Conservation (phyloP, 2,797 vertebrate genomes). For the Echeneis naucrates region DNA sequence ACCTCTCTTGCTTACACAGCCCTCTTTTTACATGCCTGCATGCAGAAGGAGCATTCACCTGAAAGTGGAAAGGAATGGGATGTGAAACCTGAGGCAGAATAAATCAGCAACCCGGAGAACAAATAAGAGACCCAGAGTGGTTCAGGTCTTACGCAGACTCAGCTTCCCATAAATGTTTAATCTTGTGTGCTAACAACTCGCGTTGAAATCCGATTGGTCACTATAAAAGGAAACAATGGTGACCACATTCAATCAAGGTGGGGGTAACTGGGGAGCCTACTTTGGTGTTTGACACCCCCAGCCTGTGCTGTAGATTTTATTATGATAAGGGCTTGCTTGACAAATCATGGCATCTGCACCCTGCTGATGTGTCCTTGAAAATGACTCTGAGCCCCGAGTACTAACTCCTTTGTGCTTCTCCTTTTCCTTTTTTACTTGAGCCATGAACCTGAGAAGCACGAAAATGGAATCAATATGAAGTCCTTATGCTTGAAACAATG, state of each 20-base stretch:
- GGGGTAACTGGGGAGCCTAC: conserved; percentile 10
- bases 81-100: conserved; percentile 44
- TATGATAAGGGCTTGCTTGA: conserved; percentile 25
- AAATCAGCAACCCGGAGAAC: conserved; percentile 34
- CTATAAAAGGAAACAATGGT: conserved; percentile 34
- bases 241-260: conserved; percentile 41
- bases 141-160: conserved; percentile 34
- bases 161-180: conserved; percentile 54
- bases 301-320: conserved; percentile 13
- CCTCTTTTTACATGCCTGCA: conserved; percentile 62
- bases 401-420: conserved; percentile 5
- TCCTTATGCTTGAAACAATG: conserved; percentile 22
- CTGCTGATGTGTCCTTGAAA: conserved; percentile 41
- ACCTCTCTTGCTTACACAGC: conserved; percentile 46
- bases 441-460: conserved; percentile 11
- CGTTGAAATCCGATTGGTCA: conserved; percentile 34
- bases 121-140: conserved; percentile 37
- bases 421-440: conserved; percentile 26
- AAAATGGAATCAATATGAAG: conserved; percentile 23
- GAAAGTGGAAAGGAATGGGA: conserved; percentile 61
- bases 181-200: conserved; percentile 39
- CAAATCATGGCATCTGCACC: conserved; percentile 32
- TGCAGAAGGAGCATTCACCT: conserved; percentile 67
- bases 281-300: conserved; percentile 18
- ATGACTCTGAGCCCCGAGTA: conserved; percentile 20